Conservation (phyloP, 2,797 vertebrate genomes). For the Capromys pilorides region DNA sequence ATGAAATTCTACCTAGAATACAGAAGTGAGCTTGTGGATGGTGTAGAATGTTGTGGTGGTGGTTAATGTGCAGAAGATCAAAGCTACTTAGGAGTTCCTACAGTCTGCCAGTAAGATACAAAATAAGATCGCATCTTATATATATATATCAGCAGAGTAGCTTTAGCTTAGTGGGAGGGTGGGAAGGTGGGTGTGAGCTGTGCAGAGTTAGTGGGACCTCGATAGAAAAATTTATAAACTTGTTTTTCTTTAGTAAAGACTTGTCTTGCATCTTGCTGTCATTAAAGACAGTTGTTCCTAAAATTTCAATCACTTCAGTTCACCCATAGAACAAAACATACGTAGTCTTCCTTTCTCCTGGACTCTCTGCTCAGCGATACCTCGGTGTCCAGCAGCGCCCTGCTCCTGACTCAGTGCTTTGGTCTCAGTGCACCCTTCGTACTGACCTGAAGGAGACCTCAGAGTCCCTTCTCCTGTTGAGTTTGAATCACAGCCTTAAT, state of each 20-base stretch:
- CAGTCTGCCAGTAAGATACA: constrained; percentile 61
- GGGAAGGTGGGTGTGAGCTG: constrained; percentile 10
- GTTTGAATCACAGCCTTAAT: constrained; percentile 80
- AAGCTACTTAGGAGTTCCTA: constrained; percentile 61
- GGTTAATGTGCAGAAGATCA: constrained; percentile 66
- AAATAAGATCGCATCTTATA: constrained; percentile 50
- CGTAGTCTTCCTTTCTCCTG: constrained; percentile 62
- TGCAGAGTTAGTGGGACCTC: constrained; percentile 72
- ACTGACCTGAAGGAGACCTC: constrained; percentile 65
- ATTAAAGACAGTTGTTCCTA: constrained; percentile 67
- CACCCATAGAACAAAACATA: constrained; percentile 80
- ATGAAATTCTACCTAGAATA: constrained; percentile 74
- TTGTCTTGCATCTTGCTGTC: constrained; percentile 64
- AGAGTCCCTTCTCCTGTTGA: constrained; percentile 77
- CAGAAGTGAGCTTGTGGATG: constrained; percentile 56
- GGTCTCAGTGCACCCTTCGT: constrained; percentile 35
- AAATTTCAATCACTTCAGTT: constrained; percentile 74
- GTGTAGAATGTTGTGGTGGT: constrained; percentile 65
- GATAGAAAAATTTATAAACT: constrained; percentile 77
- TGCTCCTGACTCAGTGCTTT: constrained; percentile 25
- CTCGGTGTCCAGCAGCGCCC: constrained; percentile 59
- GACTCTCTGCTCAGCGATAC: constrained; percentile 66
- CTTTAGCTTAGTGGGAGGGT: constrained; percentile 44
- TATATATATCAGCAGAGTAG: constrained; percentile 55
- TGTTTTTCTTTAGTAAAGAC: constrained; percentile 72